Evolutionary conservation across 1,140 invertebrate species (phyloP), one percentile per base, ranked within the genome.

Genomic region (Drosophila prosaltans): DNA sequence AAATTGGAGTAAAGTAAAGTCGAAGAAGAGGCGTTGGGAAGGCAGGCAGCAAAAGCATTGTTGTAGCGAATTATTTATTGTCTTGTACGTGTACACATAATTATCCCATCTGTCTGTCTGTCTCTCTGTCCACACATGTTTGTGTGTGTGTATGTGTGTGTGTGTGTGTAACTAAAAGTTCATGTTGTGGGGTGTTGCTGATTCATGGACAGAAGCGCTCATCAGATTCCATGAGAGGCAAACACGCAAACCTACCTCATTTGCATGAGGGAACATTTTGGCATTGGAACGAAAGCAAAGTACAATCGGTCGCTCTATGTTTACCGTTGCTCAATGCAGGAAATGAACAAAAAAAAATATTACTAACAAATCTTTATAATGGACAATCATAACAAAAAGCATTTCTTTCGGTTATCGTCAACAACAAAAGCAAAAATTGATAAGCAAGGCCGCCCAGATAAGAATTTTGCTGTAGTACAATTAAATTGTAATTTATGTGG

Each of bases 51-150:
- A 48, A 16, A 16, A 57, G 61, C 82, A 84, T 80, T 73, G 69
- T 78, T 78, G 72, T 59, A 65, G 68, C 85, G 72, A 89, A 89
- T 89, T 89, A 90, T 90, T 89, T 90, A 89, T 86, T 78, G 70
- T 86, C 72, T 88, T 89, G 80, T 89, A 80, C 70, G 39, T 51
- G 45, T 88, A 89, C 76, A 89, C 84, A 89, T 89, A 85, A 89
- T 89, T 89, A 89, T 81, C 77, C 72, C 69, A 82, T 69, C 69
- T 62, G 66, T 71, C 79, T 76, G 69, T 57, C 78, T 68, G 62
- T 81, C 69, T 78, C 64, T 74, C 45, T 69, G 48, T 48, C 26
- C 62, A 30, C 61, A 72, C 45, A 64, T 41, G 32, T 6, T 1
- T 36, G 21, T 43, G 0, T 4, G 41, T 43, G 11, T 36, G 21